Base-by-base conservation (phyloP, 2,888 invertebrate genomes). In the Limnephilus lunatus region DNA sequence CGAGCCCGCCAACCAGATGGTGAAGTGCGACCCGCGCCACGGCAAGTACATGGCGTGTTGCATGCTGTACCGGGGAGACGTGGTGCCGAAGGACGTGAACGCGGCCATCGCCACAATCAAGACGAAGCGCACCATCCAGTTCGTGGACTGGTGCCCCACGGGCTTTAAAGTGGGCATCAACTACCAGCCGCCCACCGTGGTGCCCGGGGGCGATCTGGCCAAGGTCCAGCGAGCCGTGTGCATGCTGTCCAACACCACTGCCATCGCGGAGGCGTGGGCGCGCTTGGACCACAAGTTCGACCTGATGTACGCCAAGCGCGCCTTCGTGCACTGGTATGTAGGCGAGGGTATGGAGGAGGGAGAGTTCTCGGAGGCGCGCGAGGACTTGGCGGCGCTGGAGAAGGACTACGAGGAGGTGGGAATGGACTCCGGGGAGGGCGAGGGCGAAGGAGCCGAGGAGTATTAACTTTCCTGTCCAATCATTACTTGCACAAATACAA, bases 231-330 rank as follows among this genome's bases (percentile, higher is more conserved):
- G 99, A 94, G 99, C 99, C 94, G 99, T 99, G 44, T 99, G 99
- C 97, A 99, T 99, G 99, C 97, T 99, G 97, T 98, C 98, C 95
- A 99, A 99, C 97, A 99, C 99, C 94, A 99, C 99, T 19, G 98
- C 99, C 94, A 99, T 99, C 95, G 99, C 99, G 35, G 99, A 99
- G 95, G 99, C 99, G 81, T 99, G 99, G 99, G 99, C 99, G 39
- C 97, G 99, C 94, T 97, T 99, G 93, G 99, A 99, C 96, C 99
- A 98, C 96, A 99, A 99, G 96, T 98, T 99, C 96, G 99, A 99
- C 95, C 97, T 99, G 93, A 99, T 99, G 99, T 99, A 99, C 96
- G 98, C 99, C 95, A 99, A 99, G 97, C 97, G 99, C 94, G 99
- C 99, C 92, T 99, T 99, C 96, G 99, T 99, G 93, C 99, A 99